Conservation (phyloP, 2,888 invertebrate species). For the Cosmia pyralina region DNA sequence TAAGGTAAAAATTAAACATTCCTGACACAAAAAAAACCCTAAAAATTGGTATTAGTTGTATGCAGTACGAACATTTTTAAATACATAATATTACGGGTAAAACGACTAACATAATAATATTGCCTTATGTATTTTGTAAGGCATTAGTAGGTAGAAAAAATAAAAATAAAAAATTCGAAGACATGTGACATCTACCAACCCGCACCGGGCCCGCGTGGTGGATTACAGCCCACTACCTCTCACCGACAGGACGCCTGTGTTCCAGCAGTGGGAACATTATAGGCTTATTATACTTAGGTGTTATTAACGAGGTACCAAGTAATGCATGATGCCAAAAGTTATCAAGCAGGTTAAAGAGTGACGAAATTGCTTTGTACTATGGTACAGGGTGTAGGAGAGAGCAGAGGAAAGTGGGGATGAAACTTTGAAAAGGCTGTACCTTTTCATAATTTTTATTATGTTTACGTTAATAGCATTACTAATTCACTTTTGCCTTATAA, state of each 20-base stretch:
- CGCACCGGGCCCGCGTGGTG: background rate
- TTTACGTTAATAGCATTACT: background rate
- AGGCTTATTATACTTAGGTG: background rate
- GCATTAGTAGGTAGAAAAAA: background rate
- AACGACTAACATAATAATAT: background rate
- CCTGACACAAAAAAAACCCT: background rate
- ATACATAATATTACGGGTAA: background rate
- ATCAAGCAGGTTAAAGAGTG: background rate
- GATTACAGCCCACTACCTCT: background rate
- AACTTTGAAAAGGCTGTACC: background rate
- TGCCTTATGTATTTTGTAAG: slow-evolving; percentile 27
- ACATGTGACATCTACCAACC: background rate
- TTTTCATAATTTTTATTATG: background rate
- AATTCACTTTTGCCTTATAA: background rate
- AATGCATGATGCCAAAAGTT: background rate
- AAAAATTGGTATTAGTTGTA: background rate
- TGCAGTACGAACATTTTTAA: background rate
- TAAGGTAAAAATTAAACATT: background rate
- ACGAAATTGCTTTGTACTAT: too few species aligned
- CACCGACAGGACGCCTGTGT: background rate
- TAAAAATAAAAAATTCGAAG: background rate
- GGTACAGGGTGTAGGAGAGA: background rate
- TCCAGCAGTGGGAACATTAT: background rate
- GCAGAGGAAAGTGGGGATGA: too few species aligned
- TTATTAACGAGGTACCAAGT: background rate